Percentiles rank a stretch among this genome's conserved stretches.
Conservation (phyloP, 1,140 invertebrate species). For the Cherax destructor region DNA sequence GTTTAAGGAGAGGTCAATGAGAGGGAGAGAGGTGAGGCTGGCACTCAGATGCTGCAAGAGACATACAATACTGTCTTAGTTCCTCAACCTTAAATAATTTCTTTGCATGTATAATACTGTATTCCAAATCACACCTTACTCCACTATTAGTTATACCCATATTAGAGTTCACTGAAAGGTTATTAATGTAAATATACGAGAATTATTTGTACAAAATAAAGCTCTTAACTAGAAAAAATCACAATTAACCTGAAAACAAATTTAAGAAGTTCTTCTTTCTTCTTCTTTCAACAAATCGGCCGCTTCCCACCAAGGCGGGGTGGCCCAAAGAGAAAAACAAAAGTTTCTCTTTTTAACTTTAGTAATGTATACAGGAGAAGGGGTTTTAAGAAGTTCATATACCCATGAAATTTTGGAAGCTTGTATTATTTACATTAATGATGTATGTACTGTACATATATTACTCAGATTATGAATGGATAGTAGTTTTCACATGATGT, state of each 20-base stretch:
- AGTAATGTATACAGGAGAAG: too few relatives aligned
- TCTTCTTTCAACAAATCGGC: too few relatives aligned
- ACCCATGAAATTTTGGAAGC: not conserved
- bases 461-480: not conserved
- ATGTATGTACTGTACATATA: not conserved
- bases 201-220: not conserved
- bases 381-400: too few relatives aligned
- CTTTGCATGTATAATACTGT: not conserved
- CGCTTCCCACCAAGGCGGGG: too few relatives aligned
- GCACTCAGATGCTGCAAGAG: slow-evolving; percentile 63
- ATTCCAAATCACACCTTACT: not conserved
- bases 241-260: not conserved
- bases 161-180: not conserved
- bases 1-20: slow-evolving; percentile 67
- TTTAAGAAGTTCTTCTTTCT: too few relatives aligned
- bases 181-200: not conserved
- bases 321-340: too few relatives aligned
- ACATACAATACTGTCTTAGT: slow-evolving; percentile 33
- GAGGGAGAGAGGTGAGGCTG: slow-evolving; percentile 65
- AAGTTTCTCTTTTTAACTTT: too few relatives aligned
- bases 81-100: not conserved
- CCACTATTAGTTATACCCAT: not conserved
- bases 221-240: not conserved
- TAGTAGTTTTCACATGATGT: not conserved
- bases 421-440: not conserved